Conservation (phyloP, 2,797 vertebrate genomes). For the Fistularia tabacaria region DNA sequence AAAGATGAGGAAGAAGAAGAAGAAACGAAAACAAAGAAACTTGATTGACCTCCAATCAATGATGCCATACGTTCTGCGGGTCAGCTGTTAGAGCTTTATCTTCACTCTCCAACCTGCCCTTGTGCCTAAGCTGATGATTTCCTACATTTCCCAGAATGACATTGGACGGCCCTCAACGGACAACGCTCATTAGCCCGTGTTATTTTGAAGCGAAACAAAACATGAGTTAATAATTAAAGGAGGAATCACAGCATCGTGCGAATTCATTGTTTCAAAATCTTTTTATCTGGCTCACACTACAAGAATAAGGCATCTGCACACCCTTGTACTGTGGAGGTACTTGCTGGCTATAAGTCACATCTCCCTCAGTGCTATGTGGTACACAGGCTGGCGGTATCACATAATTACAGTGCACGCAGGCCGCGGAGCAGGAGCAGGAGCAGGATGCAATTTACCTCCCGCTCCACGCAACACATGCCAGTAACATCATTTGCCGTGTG, state of each 20-base stretch:
- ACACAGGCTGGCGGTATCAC: too few relatives aligned
- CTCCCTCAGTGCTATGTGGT: too few relatives aligned
- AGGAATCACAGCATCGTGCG: conserved; percentile 4
- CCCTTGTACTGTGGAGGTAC: too few relatives aligned
- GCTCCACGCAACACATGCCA: conserved; percentile 21
- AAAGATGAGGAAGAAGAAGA: too few relatives aligned
- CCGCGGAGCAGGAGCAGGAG: neutral
- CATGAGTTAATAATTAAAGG: conserved; percentile 3
- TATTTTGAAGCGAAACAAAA: conserved; percentile 4
- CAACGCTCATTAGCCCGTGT: neutral
- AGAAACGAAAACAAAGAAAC: too few relatives aligned
- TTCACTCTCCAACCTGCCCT: neutral
- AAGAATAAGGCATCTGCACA: neutral
- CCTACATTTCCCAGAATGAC: conserved; percentile 15
- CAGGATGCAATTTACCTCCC: conserved; percentile 12
- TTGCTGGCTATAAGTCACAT: neutral
- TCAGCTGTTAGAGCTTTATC: neutral
- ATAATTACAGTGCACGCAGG: neutral
- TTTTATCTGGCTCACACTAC: conserved; percentile 6
- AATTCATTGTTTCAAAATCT: neutral
- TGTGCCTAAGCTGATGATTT: neutral
- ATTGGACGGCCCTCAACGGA: neutral
- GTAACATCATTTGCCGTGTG: conserved; percentile 33
- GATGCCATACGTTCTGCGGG: too few relatives aligned
- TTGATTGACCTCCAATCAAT: too few relatives aligned